Conservation (phyloP, 2,888 invertebrate genomes). For the Microctonus aethiopoides region DNA sequence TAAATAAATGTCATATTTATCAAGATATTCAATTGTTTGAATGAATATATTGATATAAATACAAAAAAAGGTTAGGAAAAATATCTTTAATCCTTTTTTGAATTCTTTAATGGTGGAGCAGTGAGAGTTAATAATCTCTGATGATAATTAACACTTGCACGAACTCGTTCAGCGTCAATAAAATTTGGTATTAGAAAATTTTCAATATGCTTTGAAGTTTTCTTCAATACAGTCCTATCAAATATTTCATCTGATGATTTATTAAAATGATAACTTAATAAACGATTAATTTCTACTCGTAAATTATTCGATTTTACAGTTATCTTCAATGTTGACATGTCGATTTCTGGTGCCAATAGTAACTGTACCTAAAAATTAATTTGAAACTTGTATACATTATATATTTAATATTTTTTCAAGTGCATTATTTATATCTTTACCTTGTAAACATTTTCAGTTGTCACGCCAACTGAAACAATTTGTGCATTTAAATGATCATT, state of each 20-base stretch:
- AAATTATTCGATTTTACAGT: slow-evolving; percentile 52
- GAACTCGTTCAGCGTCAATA: slow-evolving; percentile 48
- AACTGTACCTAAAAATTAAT: slow-evolving; percentile 50
- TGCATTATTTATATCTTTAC: slow-evolving; percentile 26
- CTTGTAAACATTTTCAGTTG: slow-evolving; percentile 48
- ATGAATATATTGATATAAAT: background rate
- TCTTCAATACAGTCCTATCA: slow-evolving; percentile 39
- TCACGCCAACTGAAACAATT: slow-evolving; percentile 47
- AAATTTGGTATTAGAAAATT: slow-evolving; percentile 49
- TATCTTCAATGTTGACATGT: slow-evolving; percentile 50
- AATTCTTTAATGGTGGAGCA: slow-evolving; percentile 45
- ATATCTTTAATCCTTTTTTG: slow-evolving; percentile 17
- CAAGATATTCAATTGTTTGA: background rate
- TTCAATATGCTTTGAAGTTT: slow-evolving; percentile 43
- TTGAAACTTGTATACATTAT: no score
- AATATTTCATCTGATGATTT: slow-evolving; percentile 43
- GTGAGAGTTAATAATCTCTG: slow-evolving; percentile 47
- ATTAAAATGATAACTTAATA: slow-evolving; percentile 21
- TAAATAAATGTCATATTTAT: background rate
- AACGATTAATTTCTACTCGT: slow-evolving; percentile 43
- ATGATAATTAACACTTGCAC: slow-evolving; percentile 47
- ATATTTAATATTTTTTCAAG: background rate
- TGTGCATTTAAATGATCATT: slow-evolving; percentile 28
- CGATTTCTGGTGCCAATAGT: slow-evolving; percentile 47
- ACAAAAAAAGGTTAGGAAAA: background rate